Conservation (phyloP, 1,140 invertebrate species). For the Pogonomyrmex californicus region DNA sequence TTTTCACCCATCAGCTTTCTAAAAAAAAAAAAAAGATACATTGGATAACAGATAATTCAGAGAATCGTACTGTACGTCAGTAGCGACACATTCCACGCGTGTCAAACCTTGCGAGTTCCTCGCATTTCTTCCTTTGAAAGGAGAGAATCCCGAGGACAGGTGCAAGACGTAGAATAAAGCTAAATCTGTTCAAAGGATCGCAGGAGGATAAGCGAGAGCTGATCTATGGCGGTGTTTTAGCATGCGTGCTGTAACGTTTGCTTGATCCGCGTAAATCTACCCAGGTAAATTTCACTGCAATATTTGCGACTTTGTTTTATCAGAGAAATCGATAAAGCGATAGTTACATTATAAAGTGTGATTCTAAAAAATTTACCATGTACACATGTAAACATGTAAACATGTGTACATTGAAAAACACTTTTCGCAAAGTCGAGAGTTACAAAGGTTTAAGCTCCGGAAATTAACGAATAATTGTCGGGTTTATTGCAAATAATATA, state of each 20-base stretch:
- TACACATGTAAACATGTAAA: neutral
- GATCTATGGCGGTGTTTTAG: constrained; percentile 4
- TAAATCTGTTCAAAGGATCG: constrained; percentile 38
- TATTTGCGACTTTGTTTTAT: constrained; percentile 66
- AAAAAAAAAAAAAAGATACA: neutral
- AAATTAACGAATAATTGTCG: neutral
- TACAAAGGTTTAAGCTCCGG: neutral
- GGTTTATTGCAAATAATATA: neutral
- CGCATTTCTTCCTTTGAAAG: constrained; percentile 50
- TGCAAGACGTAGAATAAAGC: constrained; percentile 27
- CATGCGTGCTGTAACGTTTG: constrained; percentile 38
- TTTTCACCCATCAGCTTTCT: neutral
- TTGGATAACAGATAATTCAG: constrained; percentile 7
- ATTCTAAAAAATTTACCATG: constrained; percentile 41
- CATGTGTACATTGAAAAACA: neutral
- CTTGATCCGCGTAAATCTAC: constrained; percentile 42
- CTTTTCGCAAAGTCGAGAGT: neutral
- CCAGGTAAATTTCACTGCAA: constrained; percentile 59
- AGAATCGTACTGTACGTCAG: constrained; percentile 23
- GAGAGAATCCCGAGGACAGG: constrained; percentile 19
- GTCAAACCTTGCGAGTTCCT: constrained; percentile 36
- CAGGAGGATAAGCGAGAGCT: neutral
- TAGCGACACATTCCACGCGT: constrained; percentile 35
- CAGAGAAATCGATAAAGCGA: constrained; percentile 71
- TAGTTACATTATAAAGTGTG: constrained; percentile 27